Conservation (phyloP, 2,888 invertebrate species). For the Drosophila nr. medialis region DNA sequence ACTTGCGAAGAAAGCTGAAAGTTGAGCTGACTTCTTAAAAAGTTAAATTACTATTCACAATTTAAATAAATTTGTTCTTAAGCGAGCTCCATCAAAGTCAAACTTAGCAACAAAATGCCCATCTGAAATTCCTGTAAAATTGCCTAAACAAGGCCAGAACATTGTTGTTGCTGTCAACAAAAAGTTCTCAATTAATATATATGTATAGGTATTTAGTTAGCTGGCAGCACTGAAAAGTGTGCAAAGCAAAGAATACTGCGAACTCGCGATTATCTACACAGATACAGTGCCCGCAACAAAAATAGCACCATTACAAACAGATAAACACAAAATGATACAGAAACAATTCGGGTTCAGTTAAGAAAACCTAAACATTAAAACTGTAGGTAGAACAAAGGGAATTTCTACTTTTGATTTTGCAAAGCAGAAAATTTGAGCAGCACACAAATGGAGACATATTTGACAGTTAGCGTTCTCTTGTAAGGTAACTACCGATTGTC, state of each 20-base stretch:
- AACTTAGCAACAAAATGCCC: background rate
- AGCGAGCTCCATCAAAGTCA: background rate
- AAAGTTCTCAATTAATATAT: constrained; percentile 22
- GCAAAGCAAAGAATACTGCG: constrained; percentile 19
- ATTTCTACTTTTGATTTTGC: background rate
- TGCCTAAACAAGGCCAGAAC: background rate
- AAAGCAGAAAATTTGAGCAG: too few relatives aligned
- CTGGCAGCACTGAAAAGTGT: constrained; percentile 14
- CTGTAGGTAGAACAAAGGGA: too few relatives aligned
- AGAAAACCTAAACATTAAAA: background rate
- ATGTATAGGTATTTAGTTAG: background rate
- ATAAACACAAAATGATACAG: background rate
- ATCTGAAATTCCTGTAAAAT: background rate
- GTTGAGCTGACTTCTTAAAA: background rate
- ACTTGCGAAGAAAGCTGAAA: background rate
- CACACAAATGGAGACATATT: background rate
- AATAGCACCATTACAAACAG: background rate
- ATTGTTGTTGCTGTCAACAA: background rate
- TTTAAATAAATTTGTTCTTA: background rate
- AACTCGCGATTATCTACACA: constrained; percentile 18
- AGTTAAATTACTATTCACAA: background rate
- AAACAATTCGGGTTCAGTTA: background rate
- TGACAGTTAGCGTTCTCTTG: too few relatives aligned
- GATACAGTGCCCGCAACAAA: background rate
- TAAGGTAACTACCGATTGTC: too few relatives aligned